These are phyloP conservation scores for Lacerta viridis DNA, from an alignment of 2,797 vertebrate species.

Conservation along the genomic window DNA sequence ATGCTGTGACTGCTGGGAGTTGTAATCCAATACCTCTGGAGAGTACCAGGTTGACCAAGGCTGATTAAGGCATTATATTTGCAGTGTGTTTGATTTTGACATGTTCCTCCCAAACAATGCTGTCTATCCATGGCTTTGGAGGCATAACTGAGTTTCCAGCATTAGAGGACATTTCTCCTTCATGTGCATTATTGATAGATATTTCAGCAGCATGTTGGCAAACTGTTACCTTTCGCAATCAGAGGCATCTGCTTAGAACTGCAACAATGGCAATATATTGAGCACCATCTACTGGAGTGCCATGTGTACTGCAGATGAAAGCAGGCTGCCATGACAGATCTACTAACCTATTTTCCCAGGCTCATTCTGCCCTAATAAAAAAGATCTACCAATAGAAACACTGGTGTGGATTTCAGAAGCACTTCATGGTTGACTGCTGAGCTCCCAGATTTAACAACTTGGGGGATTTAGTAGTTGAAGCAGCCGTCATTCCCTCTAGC, in stretches of 20 bases:
- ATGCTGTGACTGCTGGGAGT: not conserved
- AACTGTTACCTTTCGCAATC: not conserved
- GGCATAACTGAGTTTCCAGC: not conserved
- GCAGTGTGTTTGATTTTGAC: too few relatives aligned
- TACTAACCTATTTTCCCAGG: not conserved
- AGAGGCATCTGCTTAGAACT: not conserved
- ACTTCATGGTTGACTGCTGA: not conserved
- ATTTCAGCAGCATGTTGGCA: not conserved
- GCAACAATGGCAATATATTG: not conserved
- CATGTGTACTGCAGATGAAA: not conserved
- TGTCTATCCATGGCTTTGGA: not conserved
- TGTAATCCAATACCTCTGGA: not conserved
- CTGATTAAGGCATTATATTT: not conserved
- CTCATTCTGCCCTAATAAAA: not conserved
- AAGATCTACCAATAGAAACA: not conserved
- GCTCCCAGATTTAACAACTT: too few relatives aligned
- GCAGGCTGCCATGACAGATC: too few relatives aligned
- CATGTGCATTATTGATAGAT: not conserved
- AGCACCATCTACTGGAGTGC: slow-evolving; percentile 61
- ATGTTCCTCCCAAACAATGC: not conserved
- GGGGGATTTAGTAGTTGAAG: not conserved
- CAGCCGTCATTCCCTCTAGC: not conserved
- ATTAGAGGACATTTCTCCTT: not conserved
- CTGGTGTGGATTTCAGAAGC: not conserved
- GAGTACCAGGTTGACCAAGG: too few relatives aligned